Evolutionary conservation across 1,140 invertebrate genomes (phyloP).

Genomic region (Chelonus insularis): DNA sequence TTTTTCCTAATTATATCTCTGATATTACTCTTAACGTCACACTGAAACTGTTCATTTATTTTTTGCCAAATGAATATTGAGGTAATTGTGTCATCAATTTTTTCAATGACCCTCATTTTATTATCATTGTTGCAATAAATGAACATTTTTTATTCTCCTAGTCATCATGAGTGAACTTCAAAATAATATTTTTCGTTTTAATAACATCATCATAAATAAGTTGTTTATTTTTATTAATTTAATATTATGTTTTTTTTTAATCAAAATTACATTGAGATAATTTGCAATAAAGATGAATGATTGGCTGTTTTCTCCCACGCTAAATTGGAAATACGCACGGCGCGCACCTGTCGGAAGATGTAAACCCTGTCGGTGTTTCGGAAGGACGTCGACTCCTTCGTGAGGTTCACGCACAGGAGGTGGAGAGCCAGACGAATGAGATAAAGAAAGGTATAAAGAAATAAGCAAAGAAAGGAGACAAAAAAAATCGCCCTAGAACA

Average conservation of each 20-base stretch:
- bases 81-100: too few relatives aligned
- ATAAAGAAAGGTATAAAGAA: background rate
- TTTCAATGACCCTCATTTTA: too few relatives aligned
- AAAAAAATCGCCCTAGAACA: background rate
- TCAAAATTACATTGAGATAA: background rate
- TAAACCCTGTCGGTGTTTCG: background rate
- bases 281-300: background rate
- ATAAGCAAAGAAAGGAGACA: background rate
- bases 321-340: constrained; percentile 8
- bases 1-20: too few relatives aligned
- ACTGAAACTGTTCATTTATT: too few relatives aligned
- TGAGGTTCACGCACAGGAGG: background rate
- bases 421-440: background rate
- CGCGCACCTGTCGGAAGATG: constrained; percentile 22
- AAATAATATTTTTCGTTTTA: too few relatives aligned
- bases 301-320: background rate
- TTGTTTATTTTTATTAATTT: background rate
- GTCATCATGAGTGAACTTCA: too few relatives aligned
- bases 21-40: too few relatives aligned
- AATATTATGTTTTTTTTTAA: background rate
- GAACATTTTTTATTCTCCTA: too few relatives aligned
- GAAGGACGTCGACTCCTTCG: constrained; percentile 19
- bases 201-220: too few relatives aligned
- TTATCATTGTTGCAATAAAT: too few relatives aligned
- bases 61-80: too few relatives aligned